Base-by-base conservation (phyloP, 2,888 invertebrate species). In the Campoletis raptor region DNA sequence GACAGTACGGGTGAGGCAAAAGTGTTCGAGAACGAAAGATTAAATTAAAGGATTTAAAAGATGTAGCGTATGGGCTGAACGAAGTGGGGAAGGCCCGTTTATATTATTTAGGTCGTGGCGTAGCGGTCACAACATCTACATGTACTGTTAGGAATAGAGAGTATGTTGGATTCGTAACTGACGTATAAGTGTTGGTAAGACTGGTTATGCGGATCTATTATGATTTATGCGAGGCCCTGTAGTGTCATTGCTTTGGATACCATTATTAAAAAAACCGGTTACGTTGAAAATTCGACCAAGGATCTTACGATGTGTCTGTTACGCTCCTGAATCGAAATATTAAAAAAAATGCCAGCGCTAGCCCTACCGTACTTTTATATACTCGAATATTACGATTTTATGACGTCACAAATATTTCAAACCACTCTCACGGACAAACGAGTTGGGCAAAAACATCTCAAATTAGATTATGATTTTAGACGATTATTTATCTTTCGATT, bases 61-160 rank as follows among this genome's bases (percentile, higher is more conserved):
- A 82, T 82, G 57, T 67, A 36, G 54, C 37, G 61, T 61, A 61
- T 40, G 24, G 66, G 73, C 67, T 57, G 69, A 48, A 24, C 70
- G 37, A 48, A 82, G 76, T 73, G 86, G 73, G 67, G 85, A 83
- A 76, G 87, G 81, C 79, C 86, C 85, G 88, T 88, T 88, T 86
- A 88, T 87, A 85, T 86, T 88, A 89, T 87, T 88, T 80, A 85
- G 87, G 88, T 88, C 88, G 87, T 48, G 48, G 45, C 45, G 74
- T 64, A 85, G 76, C 80, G 81, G 78, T 87, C 76, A 61, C 74
- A 81, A 61, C 61, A 61, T 21, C 48, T 45, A 72, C 45, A n/a
- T 72, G 6, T 48, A 48, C 66, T n/a, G 37, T 67, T 52, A 36
- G 37, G 69, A 82, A 48, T 40, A 37, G 10, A 21, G 45, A 6